Evolutionary conservation across 2,888 invertebrate species (phyloP).

Genomic region (Eupithecia pulchellata): DNA sequence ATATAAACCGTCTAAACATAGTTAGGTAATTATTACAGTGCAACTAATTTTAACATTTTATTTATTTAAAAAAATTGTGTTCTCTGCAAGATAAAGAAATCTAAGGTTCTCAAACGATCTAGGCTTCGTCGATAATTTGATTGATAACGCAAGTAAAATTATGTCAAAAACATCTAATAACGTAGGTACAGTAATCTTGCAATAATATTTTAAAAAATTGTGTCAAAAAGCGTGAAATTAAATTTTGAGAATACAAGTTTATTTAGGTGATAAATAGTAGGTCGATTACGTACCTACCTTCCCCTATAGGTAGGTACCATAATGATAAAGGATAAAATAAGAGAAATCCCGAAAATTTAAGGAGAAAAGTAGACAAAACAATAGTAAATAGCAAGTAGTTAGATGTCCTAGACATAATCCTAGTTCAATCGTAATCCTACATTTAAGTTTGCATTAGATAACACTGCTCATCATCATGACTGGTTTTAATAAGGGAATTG

Average conservation of each 20-base stretch:
- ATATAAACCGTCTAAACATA: background rate
- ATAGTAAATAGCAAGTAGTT: background rate
- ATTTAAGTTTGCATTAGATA: background rate
- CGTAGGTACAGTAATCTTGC: background rate
- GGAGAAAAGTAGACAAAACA: no score
- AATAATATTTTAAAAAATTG: background rate
- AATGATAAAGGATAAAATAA: background rate
- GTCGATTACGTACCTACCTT: background rate
- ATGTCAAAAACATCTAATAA: background rate
- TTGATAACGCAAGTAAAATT: background rate
- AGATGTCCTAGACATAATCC: background rate
- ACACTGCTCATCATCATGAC: background rate
- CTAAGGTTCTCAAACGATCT: background rate
- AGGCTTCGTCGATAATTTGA: background rate
- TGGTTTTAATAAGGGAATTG: background rate
- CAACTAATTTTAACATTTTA: background rate
- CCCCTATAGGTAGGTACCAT: background rate
- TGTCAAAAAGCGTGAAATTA: background rate
- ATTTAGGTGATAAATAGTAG: background rate
- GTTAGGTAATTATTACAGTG: background rate
- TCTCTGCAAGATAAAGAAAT: background rate
- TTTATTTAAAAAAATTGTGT: background rate
- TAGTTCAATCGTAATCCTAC: no score
- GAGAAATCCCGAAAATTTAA: constrained; percentile 1
- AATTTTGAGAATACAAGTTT: background rate